Percentiles rank a stretch among this genome's conserved stretches.
These are phyloP conservation scores for Malacoctenus gilli DNA, from an alignment of 2,797 vertebrate species.

Conservation along the genomic window DNA sequence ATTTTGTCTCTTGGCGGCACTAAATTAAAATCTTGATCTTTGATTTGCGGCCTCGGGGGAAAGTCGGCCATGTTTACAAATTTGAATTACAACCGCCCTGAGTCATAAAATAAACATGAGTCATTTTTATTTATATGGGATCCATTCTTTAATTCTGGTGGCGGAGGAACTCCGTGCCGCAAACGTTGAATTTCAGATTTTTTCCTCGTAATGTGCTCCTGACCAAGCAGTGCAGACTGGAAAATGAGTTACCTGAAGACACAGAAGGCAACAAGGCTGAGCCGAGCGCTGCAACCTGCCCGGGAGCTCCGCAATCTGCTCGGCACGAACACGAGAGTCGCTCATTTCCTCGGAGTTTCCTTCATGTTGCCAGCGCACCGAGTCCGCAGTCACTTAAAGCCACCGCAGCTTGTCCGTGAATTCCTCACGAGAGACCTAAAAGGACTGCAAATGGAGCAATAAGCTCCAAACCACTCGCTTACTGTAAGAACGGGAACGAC, in stretches of 20 bases:
- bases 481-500: not conserved
- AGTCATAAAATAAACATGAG: slow-evolving; percentile 48
- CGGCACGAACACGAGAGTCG: too few relatives aligned
- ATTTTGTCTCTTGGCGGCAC: slow-evolving; percentile 7
- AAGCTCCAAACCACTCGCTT: too few relatives aligned
- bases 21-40: slow-evolving; percentile 29
- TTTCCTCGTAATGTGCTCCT: slow-evolving; percentile 27
- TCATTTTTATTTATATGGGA: slow-evolving; percentile 39
- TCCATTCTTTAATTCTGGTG: slow-evolving; percentile 36
- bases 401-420: slow-evolving; percentile 13
- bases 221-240: slow-evolving; percentile 10
- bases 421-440: slow-evolving; percentile 38
- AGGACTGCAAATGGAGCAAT: slow-evolving; percentile 18
- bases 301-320: slow-evolving; percentile 17
- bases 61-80: slow-evolving; percentile 45
- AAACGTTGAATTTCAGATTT: slow-evolving; percentile 42
- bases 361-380: too few relatives aligned
- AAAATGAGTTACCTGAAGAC: slow-evolving; percentile 43
- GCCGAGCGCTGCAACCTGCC: slow-evolving; percentile 17
- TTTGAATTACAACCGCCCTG: slow-evolving; percentile 34
- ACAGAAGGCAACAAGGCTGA: slow-evolving; percentile 19
- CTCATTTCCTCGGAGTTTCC: too few relatives aligned
- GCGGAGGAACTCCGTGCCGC: slow-evolving; percentile 6
- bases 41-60: slow-evolving; percentile 30
- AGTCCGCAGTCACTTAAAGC: slow-evolving; percentile 15